Evolutionary conservation across 2,113 vertebrate genomes (phyloP), one percentile per base, ranked within the genome.

Genomic region (Tragulus kanchil): DNA sequence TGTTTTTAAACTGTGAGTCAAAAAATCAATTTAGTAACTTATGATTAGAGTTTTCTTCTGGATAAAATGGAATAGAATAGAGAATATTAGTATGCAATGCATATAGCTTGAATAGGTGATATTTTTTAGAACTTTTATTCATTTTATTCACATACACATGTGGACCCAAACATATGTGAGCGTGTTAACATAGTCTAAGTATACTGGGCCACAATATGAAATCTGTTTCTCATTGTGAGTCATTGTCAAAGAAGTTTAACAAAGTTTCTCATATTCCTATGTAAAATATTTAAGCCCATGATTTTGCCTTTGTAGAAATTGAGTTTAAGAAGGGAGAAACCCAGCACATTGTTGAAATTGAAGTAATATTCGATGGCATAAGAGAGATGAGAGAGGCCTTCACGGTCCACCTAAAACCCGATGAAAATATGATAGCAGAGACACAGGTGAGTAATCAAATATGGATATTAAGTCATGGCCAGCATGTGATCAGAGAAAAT

Each of bases 371-470:
- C 45, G 99, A 99, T 89, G 99, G 98, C 6, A 67, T 99, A 75
- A 98, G 99, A 97, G 99, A 99, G 96, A 99, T 99, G 99, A 99
- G 99, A 93, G 99, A 99, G 96, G 99, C 99, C 73, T 99, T 99
- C 97, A 99, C 99, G 12, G 98, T 99, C 91, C 99, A 99, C 90
- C 98, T 99, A 87, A 99, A 99, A 86, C 99, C 99, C 1, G 99
- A 99, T 95, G 99, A 99, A 96, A 99, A 99, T 97, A 99, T 99
- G 99, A 97, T 99, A 12, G 99, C 99, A 82, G 99, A 99, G 98
- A 99, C 98, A 5, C 99, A 99, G 99, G 99, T 99, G 96, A 97
- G 86, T 92, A 31, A 19, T 19, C 8, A 2, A 0, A 13, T 19
- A 5, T 78, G 8, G 23, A 12, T 67, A 91, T 4, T 71, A 64